These are phyloP conservation scores for Triops longicaudatus DNA, from an alignment of 1,140 invertebrate genomes.

Conservation along the genomic window DNA sequence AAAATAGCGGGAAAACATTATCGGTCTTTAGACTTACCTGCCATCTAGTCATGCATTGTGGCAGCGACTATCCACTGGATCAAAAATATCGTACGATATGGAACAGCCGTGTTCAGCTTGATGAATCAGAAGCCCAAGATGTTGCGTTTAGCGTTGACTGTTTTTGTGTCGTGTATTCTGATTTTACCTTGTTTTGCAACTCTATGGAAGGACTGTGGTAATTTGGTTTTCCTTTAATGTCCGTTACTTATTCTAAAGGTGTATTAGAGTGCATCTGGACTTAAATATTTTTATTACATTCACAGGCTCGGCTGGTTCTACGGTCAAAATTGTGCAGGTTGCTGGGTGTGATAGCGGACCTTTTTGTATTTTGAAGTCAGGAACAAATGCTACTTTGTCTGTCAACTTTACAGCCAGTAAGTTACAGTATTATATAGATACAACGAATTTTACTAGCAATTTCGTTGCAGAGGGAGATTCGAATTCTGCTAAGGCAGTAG, in stretches of 20 bases:
- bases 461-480: constrained; percentile 42
- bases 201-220: too few relatives aligned
- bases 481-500: constrained; percentile 46
- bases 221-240: too few relatives aligned
- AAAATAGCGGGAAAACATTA: too few relatives aligned
- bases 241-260: neutral
- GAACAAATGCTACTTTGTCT: constrained; percentile 23
- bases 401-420: constrained; percentile 28
- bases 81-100: too few relatives aligned
- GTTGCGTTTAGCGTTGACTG: too few relatives aligned
- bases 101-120: too few relatives aligned
- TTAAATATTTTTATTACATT: neutral
- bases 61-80: too few relatives aligned
- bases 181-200: too few relatives aligned
- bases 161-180: too few relatives aligned
- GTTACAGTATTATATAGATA: neutral
- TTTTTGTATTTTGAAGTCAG: constrained; percentile 25
- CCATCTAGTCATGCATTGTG: too few relatives aligned
- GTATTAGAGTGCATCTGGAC: neutral
- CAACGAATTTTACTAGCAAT: neutral
- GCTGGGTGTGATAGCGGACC: constrained; percentile 25
- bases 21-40: too few relatives aligned
- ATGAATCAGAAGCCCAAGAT: too few relatives aligned
- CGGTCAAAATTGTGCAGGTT: constrained; percentile 16
- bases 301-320: neutral